phyloP scores from a whole-genome alignment of 2,113 vertebrate genomes.

The Vidua macroura region DNA sequence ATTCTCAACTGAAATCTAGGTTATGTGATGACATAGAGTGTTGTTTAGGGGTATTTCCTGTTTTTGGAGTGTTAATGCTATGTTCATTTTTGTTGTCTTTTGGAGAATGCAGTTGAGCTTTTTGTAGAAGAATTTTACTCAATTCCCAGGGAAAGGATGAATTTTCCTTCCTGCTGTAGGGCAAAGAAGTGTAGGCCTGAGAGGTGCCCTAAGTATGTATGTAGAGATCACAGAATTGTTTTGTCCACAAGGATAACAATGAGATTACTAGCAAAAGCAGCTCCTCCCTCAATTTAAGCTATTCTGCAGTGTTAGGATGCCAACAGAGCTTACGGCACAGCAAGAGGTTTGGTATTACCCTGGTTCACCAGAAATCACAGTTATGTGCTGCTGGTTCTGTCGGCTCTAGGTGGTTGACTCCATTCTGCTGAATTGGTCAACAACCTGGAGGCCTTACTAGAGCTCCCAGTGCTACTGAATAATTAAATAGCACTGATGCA shows the following conservation, averaged over 20 bases:
- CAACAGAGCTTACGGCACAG: neutral
- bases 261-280: neutral
- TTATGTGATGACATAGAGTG: neutral
- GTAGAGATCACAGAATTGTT: neutral
- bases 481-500: neutral
- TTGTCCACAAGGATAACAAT: neutral
- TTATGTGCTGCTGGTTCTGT: neutral
- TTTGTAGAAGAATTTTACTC: neutral
- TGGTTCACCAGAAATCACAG: neutral
- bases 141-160: neutral
- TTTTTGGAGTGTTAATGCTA: neutral
- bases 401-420: neutral
- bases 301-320: neutral
- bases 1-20: constrained; percentile 23
- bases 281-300: neutral
- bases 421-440: neutral
- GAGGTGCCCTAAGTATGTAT: neutral
- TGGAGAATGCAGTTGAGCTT: neutral
- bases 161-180: neutral
- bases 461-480: neutral
- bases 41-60: constrained; percentile 14
- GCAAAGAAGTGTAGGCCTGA: neutral
- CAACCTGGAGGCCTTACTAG: neutral
- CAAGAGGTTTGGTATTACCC: neutral
- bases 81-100: neutral